These are phyloP conservation scores for Hippopotamus amphibius DNA, from an alignment of 2,113 vertebrate species.

Conservation along the genomic window DNA sequence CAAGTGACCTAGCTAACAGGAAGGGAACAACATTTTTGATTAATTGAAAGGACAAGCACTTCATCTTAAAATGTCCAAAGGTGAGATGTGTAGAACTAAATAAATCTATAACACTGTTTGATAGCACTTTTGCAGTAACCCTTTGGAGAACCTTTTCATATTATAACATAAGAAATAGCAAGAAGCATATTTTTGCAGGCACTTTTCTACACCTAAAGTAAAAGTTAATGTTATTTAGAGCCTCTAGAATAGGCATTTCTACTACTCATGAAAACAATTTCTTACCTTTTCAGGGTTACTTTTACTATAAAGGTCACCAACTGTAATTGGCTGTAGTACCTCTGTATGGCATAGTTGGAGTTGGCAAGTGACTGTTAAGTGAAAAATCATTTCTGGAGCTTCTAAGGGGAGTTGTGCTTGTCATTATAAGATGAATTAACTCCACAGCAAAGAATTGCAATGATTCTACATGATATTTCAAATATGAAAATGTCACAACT, in stretches of 20 bases:
- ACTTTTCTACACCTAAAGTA: neutral
- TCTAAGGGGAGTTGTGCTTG: slow-evolving; percentile 23
- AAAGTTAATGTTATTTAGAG: slow-evolving; percentile 14
- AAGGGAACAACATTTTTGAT: slow-evolving; percentile 68
- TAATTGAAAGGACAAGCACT: slow-evolving; percentile 70
- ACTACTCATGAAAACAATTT: slow-evolving; percentile 14
- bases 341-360: neutral
- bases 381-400: slow-evolving; percentile 66
- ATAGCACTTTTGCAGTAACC: neutral
- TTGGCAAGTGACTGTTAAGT: slow-evolving; percentile 3
- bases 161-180: neutral
- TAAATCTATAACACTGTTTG: neutral
- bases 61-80: slow-evolving; percentile 49
- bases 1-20: slow-evolving; percentile 59
- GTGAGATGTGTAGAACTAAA: neutral
- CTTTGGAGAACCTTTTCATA: neutral
- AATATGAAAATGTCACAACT: slow-evolving; percentile 19
- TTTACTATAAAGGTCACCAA: slow-evolving; percentile 41
- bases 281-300: neutral
- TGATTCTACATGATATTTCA: slow-evolving; percentile 50
- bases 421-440: slow-evolving; percentile 65
- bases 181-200: neutral
- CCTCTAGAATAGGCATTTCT: neutral
- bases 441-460: slow-evolving; percentile 65
- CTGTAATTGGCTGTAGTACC: slow-evolving; percentile 60